These are phyloP conservation scores for Spondyliosoma cantharus DNA, from an alignment of 2,797 vertebrate species.

Conservation along the genomic window DNA sequence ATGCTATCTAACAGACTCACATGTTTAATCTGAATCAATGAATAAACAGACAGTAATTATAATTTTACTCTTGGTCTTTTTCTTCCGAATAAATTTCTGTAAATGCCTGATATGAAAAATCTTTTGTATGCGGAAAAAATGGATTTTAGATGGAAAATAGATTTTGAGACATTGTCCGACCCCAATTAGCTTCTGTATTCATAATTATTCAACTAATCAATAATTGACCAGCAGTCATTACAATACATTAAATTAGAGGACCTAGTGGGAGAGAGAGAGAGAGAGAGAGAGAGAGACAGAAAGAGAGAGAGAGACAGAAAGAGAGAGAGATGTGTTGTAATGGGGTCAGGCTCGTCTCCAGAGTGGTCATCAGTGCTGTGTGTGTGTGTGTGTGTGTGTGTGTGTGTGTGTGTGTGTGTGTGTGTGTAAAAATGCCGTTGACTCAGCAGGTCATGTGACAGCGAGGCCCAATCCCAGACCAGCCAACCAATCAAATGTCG, in stretches of 20 bases:
- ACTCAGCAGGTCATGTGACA: slow-evolving; percentile 69
- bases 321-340: slow-evolving; percentile 22
- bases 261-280: neutral
- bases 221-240: slow-evolving; percentile 46
- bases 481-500: slow-evolving; percentile 41
- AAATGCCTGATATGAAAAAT: no score
- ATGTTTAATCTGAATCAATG: no score
- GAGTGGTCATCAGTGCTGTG: slow-evolving; percentile 62
- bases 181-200: slow-evolving; percentile 5
- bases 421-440: slow-evolving; percentile 14
- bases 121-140: no score
- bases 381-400: slow-evolving; percentile 12
- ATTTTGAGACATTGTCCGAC: neutral
- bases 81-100: no score
- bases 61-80: no score
- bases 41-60: no score
- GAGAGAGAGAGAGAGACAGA: neutral
- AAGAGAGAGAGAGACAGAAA: neutral
- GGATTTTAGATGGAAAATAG: neutral
- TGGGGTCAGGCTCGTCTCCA: slow-evolving; percentile 61
- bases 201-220: slow-evolving; percentile 44
- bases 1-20: no score
- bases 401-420: slow-evolving; percentile 15
- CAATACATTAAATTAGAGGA: slow-evolving; percentile 11
- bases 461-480: slow-evolving; percentile 28